phyloP scores from a whole-genome alignment of 2,797 vertebrate species.

The Helicolenus hilgendorfi region DNA sequence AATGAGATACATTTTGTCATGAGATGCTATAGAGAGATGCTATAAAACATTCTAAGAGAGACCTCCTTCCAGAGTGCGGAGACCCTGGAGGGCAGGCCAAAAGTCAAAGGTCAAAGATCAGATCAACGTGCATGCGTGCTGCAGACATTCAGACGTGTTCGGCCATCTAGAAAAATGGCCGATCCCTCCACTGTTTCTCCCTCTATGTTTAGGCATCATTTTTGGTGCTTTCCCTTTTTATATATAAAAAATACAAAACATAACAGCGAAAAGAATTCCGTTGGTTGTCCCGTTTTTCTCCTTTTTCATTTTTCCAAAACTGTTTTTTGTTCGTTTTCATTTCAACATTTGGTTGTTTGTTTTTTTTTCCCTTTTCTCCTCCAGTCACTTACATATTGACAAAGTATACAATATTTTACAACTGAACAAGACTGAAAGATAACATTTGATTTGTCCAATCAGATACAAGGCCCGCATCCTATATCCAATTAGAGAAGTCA shows the following conservation, averaged over 20 bases:
- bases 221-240: constrained; percentile 92
- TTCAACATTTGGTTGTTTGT: constrained; percentile 55
- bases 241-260: constrained; percentile 97
- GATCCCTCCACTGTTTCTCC: constrained; percentile 71
- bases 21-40: constrained; percentile 88
- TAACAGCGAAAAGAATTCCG: constrained; percentile 89
- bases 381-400: constrained; percentile 95
- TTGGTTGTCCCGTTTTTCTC: constrained; percentile 75
- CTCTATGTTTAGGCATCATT: constrained; percentile 87
- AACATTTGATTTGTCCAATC: constrained; percentile 90
- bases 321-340: constrained; percentile 73
- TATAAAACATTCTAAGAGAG: constrained; percentile 89
- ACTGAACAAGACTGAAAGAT: constrained; percentile 91
- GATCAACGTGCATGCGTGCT: constrained; percentile 90
- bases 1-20: constrained; percentile 83
- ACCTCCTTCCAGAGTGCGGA: constrained; percentile 67
- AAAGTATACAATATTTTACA: constrained; percentile 97
- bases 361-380: constrained; percentile 82
- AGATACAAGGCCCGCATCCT: constrained; percentile 87
- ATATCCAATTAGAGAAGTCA: constrained; percentile 92
- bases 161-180: constrained; percentile 76
- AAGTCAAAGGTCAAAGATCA: constrained; percentile 78
- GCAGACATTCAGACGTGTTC: constrained; percentile 88
- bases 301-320: constrained; percentile 84
- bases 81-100: constrained; percentile 76